Base-by-base conservation (phyloP, 1,140 invertebrate genomes). In the Drosophila orena region DNA sequence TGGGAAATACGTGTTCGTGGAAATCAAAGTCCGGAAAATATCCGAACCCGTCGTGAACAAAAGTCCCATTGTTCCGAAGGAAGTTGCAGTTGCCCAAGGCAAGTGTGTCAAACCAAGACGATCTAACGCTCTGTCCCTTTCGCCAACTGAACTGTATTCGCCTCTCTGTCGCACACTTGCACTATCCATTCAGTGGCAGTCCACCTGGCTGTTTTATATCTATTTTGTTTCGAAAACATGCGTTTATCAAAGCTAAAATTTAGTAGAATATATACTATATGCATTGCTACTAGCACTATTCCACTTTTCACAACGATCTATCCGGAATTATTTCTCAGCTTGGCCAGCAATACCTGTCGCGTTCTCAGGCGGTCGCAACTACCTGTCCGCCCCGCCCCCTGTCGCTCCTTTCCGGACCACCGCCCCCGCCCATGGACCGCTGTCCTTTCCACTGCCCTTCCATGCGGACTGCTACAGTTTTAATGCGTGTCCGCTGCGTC, bases 1-100 rank as follows among this genome's bases (percentile, higher is more conserved):
- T 88, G 83, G 83, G 83, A 88, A 88, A 70, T 77, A 69, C 68
- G 70, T 75, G 83, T 83, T 79, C 80, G 60, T 65, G 38, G 70
- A 83, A 79, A 75, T 79, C 73, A 76, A 68, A 77, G 74, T 86
- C 81, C 81, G 81, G 81, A 81, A 73, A 66, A 46, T 64, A 56
- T 47, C 53, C 50, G 60, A 54, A 43, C 44, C 44, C 58, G 11
- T 14, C 10, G 14, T n/a, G 58, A 40, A 88, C 83, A 88, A 83
- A 78, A 56, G 58, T 55, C 4, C 35, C 75, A 88, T 88, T 88
- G 79, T 88, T 20, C 10, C 52, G 15, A 81, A 81, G 83, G 83
- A 88, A 72, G 62, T 80, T 78, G 42, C 42, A 20, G 42, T 44
- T 44, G 64, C 59, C 61, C 75, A 44, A 53, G 22, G 66, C 72